Evolutionary conservation across 2,888 invertebrate species (phyloP).

Genomic region (Mythimna albipuncta): DNA sequence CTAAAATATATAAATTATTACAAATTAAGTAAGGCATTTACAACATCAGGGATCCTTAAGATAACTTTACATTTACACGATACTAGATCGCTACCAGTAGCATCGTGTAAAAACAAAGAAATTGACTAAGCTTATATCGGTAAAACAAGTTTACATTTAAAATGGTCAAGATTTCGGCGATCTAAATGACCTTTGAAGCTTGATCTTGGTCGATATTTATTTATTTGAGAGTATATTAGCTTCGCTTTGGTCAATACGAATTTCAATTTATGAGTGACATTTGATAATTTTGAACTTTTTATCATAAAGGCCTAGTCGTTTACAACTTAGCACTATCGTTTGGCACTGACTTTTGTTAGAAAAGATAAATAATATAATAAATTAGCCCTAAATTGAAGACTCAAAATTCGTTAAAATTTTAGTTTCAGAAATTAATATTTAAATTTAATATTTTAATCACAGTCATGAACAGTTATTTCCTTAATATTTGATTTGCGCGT

Average conservation of each 20-base stretch:
- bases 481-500: slow-evolving; percentile 82
- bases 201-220: slow-evolving; percentile 64
- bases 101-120: slow-evolving; percentile 89
- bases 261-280: slow-evolving; percentile 74
- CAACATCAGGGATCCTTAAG: slow-evolving; percentile 89
- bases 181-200: slow-evolving; percentile 86
- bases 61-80: slow-evolving; percentile 88
- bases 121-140: slow-evolving; percentile 90
- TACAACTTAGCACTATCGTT: slow-evolving; percentile 89
- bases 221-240: slow-evolving; percentile 71
- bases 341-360: slow-evolving; percentile 87
- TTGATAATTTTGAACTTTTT: slow-evolving; percentile 83
- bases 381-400: slow-evolving; percentile 81
- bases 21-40: slow-evolving; percentile 91
- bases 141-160: slow-evolving; percentile 88
- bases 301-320: slow-evolving; percentile 86
- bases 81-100: slow-evolving; percentile 82
- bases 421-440: slow-evolving; percentile 80
- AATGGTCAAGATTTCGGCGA: slow-evolving; percentile 91
- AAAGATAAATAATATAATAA: slow-evolving; percentile 77
- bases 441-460: slow-evolving; percentile 86
- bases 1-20: slow-evolving; percentile 91
- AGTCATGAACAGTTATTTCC: slow-evolving; percentile 85
- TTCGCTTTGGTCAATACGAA: slow-evolving; percentile 83
- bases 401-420: slow-evolving; percentile 77